These are phyloP conservation scores for Eristalis arbustorum DNA, from an alignment of 2,888 invertebrate species.

Conservation along the genomic window DNA sequence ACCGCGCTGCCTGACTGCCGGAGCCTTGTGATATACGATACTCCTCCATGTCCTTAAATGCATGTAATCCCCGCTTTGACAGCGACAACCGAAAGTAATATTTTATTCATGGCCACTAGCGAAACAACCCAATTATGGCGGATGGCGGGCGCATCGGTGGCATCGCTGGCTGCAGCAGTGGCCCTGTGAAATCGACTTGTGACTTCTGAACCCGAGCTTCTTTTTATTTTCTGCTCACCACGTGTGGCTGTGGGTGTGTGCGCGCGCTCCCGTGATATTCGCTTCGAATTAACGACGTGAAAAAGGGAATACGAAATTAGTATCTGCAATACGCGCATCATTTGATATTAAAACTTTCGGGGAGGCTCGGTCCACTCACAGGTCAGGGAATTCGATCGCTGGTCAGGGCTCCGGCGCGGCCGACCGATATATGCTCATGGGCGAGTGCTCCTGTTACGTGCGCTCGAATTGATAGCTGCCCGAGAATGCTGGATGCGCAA, in stretches of 20 bases:
- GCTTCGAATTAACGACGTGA: slow-evolving; percentile 62
- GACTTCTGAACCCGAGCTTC: slow-evolving; percentile 24
- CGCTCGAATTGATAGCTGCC: background rate
- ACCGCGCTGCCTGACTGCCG: slow-evolving; percentile 3
- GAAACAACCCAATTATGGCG: slow-evolving; percentile 68
- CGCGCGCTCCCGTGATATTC: slow-evolving; percentile 39
- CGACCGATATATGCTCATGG: slow-evolving; percentile 6
- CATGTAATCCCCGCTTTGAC: slow-evolving; percentile 66
- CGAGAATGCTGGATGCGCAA: background rate
- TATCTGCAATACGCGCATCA: slow-evolving; percentile 70
- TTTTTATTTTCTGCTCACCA: slow-evolving; percentile 29
- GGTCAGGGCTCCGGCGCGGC: background rate
- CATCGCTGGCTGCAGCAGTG: slow-evolving; percentile 13
- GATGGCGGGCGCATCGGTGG: background rate
- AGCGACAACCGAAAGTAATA: slow-evolving; percentile 64
- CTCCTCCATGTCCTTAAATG: slow-evolving; percentile 54
- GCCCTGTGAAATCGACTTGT: slow-evolving; percentile 35
- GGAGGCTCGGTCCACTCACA: slow-evolving; percentile 43
- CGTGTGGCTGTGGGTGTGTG: background rate
- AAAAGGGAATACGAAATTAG: slow-evolving; percentile 67
- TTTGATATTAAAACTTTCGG: slow-evolving; percentile 62
- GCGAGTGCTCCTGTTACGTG: background rate
- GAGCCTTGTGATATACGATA: slow-evolving; percentile 4
- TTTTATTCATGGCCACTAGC: slow-evolving; percentile 69
- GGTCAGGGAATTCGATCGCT: slow-evolving; percentile 47